Base-by-base conservation (phyloP, 2,888 invertebrate genomes). In the Gonocerus acuteangulatus region DNA sequence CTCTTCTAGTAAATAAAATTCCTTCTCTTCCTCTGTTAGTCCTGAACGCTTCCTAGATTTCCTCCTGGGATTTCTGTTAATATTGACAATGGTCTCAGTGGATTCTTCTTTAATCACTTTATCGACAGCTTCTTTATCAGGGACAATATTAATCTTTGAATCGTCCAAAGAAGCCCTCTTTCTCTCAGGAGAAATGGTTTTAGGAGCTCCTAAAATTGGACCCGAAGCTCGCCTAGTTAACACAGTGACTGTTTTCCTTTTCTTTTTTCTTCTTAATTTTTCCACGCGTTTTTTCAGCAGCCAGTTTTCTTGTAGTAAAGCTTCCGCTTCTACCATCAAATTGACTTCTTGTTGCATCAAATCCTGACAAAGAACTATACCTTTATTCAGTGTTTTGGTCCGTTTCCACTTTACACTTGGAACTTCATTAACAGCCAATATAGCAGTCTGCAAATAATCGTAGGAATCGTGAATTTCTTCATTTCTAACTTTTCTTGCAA, bases 151-250 rank as follows among this genome's bases (percentile, higher is more conserved):
- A 1, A 36, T n/a, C 2, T 47, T 57, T 9, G 57, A 57, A 21
- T 57, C 57, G 32, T 57, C 57, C 7, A 57, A 13, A 22, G 57
- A 57, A 15, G 19, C 47, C 15, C 57, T 45, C n/a, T 32, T 44
- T 3, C 44, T 34, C 9, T 19, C 13, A 16, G 44, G 27, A 15
- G 18, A 13, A 15, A 22, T 19, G 44, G 27, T 44, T 27, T 44
- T 44, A 16, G 45, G 44, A n/a, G 27, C 15, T 13, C 7, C 18
- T 19, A 27, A 6, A 3, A 16, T 2, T 19, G 45, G 32, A 2
- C 32, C 44, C 15, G 57, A 57, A 13, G 27, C 23, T 11, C 57
- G 44, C 6, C 57, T 45, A 13, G 27, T 23, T 19, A 47, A 19
- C 6, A 44, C 19, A 7, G 32, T 44, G 45, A n/a, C 21, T n/a